Evolutionary conservation across 1,140 invertebrate genomes (phyloP).

Genomic region (Goniozus legneri): DNA sequence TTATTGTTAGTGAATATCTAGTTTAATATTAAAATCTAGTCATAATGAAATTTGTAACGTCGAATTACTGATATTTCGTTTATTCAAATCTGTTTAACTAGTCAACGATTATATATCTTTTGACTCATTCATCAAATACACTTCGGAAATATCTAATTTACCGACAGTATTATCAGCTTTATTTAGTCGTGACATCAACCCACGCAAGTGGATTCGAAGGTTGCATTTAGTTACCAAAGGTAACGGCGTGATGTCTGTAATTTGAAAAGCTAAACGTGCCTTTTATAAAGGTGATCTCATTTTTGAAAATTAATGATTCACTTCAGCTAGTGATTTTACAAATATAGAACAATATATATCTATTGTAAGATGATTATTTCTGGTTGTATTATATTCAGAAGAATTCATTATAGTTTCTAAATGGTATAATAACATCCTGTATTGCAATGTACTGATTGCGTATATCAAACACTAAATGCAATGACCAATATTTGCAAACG

Average conservation of each 20-base stretch:
- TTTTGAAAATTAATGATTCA: no score
- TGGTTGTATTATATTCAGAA: not conserved
- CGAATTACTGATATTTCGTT: no score
- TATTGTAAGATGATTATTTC: conserved; percentile 8
- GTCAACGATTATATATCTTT: not conserved
- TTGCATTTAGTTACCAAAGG: conserved; percentile 12
- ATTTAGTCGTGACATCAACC: conserved; percentile 41
- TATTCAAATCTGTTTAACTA: no score
- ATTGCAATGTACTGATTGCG: no score
- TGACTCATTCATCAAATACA: not conserved
- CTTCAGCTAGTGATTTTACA: no score
- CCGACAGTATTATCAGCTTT: conserved; percentile 30
- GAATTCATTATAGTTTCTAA: no score
- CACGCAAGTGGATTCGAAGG: conserved; percentile 33
- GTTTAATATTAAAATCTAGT: no score
- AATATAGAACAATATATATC: conserved; percentile 12
- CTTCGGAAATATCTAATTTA: conserved; percentile 20
- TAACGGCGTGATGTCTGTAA: conserved; percentile 4
- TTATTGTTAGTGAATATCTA: no score
- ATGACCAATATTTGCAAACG: no score
- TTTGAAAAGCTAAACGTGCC: conserved; percentile 24
- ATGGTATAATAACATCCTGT: no score
- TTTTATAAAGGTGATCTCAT: conserved; percentile 37
- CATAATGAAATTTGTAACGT: no score
- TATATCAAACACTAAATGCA: no score